phyloP scores from a whole-genome alignment of 2,113 vertebrate species.

The Muntiacus reevesi region DNA sequence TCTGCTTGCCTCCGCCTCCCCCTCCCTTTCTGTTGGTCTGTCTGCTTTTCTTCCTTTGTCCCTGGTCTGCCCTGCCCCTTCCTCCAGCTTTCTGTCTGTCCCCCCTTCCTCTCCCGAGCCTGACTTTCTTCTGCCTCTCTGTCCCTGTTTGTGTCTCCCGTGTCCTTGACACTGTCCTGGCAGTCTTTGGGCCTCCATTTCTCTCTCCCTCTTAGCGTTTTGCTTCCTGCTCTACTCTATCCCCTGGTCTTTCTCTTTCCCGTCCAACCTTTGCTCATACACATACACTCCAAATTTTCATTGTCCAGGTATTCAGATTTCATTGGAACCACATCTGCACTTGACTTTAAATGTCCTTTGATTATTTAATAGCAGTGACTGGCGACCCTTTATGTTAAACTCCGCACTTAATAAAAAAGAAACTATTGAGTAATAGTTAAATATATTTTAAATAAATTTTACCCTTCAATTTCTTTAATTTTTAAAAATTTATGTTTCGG shows the following conservation, averaged over 20 bases:
- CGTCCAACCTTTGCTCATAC: background rate
- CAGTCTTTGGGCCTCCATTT: background rate
- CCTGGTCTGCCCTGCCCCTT: background rate
- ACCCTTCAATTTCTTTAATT: background rate
- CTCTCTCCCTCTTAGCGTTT: background rate
- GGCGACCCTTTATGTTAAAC: constrained; percentile 28
- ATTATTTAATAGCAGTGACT: background rate
- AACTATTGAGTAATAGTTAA: background rate
- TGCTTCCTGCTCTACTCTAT: background rate
- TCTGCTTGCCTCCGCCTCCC: background rate
- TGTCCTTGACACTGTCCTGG: background rate
- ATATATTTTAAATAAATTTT: constrained; percentile 34
- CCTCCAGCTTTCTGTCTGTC: background rate
- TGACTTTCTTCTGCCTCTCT: background rate
- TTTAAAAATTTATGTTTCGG: background rate
- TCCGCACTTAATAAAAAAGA: background rate
- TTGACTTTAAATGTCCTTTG: background rate
- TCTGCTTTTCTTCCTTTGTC: background rate
- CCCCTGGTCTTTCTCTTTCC: background rate
- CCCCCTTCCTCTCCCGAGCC: background rate
- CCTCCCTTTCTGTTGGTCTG: background rate
- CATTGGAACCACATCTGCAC: background rate
- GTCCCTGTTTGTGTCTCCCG: background rate
- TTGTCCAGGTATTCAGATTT: background rate
- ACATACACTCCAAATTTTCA: background rate